A percentile compares a stretch with the other conserved stretches of the same genome.
Evolutionary conservation across 2,797 vertebrate genomes (phyloP).

Genomic region (Cercopithecus petaurista): DNA sequence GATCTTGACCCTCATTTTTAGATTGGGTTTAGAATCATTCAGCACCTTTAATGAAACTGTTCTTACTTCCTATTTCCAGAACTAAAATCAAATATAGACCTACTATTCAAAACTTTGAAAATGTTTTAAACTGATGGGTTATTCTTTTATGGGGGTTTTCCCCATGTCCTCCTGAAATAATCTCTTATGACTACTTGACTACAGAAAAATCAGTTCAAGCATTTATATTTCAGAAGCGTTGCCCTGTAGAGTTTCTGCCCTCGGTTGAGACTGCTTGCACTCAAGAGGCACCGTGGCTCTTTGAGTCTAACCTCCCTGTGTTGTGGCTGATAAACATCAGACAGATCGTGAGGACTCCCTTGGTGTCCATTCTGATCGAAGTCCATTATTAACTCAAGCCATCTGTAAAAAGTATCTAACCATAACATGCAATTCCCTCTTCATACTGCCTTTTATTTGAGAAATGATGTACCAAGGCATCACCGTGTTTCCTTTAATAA

Average conservation of each 20-base stretch:
- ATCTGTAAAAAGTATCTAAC: slow-evolving; percentile 52
- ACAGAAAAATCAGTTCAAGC: slow-evolving; percentile 26
- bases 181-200: slow-evolving; percentile 56
- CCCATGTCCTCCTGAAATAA: slow-evolving; percentile 68
- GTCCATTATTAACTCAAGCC: slow-evolving; percentile 61
- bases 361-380: slow-evolving; percentile 36
- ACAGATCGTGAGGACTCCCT: not conserved
- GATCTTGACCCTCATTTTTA: slow-evolving; percentile 75
- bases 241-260: not conserved
- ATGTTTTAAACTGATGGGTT: slow-evolving; percentile 59
- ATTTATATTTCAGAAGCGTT: slow-evolving; percentile 28
- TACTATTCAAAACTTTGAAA: slow-evolving; percentile 71
- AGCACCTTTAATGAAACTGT: slow-evolving; percentile 68
- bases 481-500: slow-evolving; percentile 49
- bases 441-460: slow-evolving; percentile 40
- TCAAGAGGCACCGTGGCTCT: not conserved
- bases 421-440: slow-evolving; percentile 49
- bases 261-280: not conserved
- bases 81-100: slow-evolving; percentile 67
- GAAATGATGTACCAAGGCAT: not conserved
- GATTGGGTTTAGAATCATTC: slow-evolving; percentile 74
- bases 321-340: slow-evolving; percentile 31
- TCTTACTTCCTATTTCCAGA: slow-evolving; percentile 80
- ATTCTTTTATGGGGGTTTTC: slow-evolving; percentile 72
- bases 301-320: not conserved